These are phyloP conservation scores for Dipodomys ordii DNA, from an alignment of 2,113 vertebrate genomes.

Conservation along the genomic window DNA sequence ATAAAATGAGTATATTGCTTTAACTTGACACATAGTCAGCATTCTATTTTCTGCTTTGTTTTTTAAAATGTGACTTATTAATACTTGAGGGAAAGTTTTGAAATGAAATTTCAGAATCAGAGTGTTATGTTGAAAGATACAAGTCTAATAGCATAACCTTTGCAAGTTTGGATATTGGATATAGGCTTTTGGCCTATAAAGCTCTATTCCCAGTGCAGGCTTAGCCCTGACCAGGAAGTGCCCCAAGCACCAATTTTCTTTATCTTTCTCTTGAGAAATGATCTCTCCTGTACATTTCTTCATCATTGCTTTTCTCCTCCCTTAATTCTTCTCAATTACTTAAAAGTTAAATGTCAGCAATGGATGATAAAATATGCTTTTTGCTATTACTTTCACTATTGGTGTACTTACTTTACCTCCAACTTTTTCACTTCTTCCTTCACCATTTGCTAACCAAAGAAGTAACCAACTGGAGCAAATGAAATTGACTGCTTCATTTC, in stretches of 20 bases:
- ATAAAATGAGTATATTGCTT: background rate
- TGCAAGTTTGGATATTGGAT: background rate
- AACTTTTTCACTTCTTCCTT: background rate
- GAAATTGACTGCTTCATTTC: background rate
- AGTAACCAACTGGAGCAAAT: background rate
- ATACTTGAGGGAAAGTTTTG: slow-evolving; percentile 33
- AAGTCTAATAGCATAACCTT: background rate
- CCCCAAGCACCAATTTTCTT: background rate
- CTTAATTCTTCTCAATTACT: background rate
- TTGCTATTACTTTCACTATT: background rate
- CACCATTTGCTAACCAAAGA: background rate
- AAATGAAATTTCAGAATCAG: slow-evolving; percentile 25
- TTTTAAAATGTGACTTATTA: background rate
- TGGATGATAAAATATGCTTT: background rate
- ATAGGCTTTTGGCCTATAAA: background rate
- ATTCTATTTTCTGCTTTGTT: slow-evolving; percentile 34
- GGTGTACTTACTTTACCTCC: background rate
- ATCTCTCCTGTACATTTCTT: background rate
- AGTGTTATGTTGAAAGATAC: background rate
- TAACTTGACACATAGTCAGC: background rate
- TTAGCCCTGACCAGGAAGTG: background rate
- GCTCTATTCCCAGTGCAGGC: background rate
- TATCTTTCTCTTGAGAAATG: background rate
- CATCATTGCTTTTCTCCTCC: background rate
- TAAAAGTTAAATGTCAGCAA: background rate